phyloP scores from a whole-genome alignment of 2,797 vertebrate genomes.

The Antennarius maculatus region DNA sequence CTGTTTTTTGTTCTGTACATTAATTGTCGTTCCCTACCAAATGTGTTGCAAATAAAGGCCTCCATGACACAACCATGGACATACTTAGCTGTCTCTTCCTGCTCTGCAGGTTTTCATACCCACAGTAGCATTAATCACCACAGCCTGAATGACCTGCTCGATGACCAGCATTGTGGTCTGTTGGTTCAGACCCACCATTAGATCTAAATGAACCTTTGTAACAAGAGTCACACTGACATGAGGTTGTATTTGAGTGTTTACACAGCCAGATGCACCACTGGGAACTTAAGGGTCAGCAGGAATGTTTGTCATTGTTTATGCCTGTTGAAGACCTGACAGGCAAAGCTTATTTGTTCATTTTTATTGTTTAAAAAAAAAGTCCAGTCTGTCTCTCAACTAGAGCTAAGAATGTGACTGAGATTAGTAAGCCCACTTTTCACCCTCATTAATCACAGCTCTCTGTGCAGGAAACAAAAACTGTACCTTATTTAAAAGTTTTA shows the following conservation, averaged over 20 bases:
- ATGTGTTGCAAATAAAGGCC: not conserved
- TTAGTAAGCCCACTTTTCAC: slow-evolving; percentile 20
- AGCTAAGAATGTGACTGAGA: slow-evolving; percentile 12
- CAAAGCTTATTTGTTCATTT: slow-evolving; percentile 32
- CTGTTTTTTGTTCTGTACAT: not conserved
- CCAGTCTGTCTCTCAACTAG: slow-evolving; percentile 32
- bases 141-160: slow-evolving; percentile 7
- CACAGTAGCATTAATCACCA: not conserved
- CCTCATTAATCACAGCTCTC: slow-evolving; percentile 44
- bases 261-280: slow-evolving; percentile 13
- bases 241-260: slow-evolving; percentile 33
- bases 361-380: slow-evolving; percentile 6
- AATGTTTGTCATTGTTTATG: slow-evolving; percentile 32
- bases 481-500: not conserved
- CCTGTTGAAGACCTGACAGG: slow-evolving; percentile 25
- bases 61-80: not conserved
- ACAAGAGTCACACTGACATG: slow-evolving; percentile 32
- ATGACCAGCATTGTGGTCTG: slow-evolving; percentile 1
- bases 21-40: not conserved
- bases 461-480: not conserved
- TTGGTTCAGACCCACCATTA: slow-evolving; percentile 41
- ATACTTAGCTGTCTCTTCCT: slow-evolving; percentile 17
- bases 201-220: slow-evolving; percentile 27
- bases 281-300: slow-evolving; percentile 28
- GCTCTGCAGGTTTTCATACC: slow-evolving; percentile 31